Evolutionary conservation across 2,888 invertebrate species (phyloP).

Genomic region (Thera britannica): DNA sequence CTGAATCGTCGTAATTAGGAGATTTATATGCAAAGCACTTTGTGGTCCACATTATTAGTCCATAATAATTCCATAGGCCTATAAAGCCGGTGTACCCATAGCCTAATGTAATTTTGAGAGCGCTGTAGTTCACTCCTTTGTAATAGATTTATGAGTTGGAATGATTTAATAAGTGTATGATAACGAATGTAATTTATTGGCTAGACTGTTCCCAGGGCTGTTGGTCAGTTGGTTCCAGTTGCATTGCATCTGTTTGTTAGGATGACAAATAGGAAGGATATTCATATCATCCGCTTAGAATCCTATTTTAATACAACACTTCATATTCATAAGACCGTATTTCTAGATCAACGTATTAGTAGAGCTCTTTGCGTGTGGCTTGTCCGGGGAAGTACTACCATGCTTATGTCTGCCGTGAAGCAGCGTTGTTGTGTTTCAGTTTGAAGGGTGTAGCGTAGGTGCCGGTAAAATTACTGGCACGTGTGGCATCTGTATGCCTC

Average conservation of each 20-base stretch:
- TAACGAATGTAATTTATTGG: conserved; percentile 78
- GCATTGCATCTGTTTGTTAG: conserved; percentile 36
- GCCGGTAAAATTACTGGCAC: too few relatives aligned
- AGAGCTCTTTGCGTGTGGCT: too few relatives aligned
- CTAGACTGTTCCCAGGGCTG: conserved; percentile 55
- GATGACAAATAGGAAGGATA: conserved; percentile 37
- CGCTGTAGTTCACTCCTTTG: conserved; percentile 71
- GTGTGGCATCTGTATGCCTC: too few relatives aligned
- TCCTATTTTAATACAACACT: neutral
- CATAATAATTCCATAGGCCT: conserved; percentile 53
- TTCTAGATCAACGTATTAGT: too few relatives aligned
- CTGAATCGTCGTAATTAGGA: conserved; percentile 81
- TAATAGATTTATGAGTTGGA: conserved; percentile 75
- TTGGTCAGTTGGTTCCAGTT: conserved; percentile 52
- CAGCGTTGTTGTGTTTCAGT: too few relatives aligned
- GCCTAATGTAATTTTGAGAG: conserved; percentile 73
- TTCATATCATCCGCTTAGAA: conserved; percentile 5
- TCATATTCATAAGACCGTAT: too few relatives aligned
- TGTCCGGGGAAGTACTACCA: too few relatives aligned
- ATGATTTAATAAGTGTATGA: conserved; percentile 75
- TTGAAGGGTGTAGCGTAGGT: too few relatives aligned
- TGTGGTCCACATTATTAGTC: conserved; percentile 81
- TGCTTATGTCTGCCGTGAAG: too few relatives aligned
- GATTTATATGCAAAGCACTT: conserved; percentile 83
- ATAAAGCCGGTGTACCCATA: conserved; percentile 57